These are phyloP conservation scores for Venustaconcha ellipsiformis DNA, from an alignment of 1,140 invertebrate genomes.

Conservation along the genomic window DNA sequence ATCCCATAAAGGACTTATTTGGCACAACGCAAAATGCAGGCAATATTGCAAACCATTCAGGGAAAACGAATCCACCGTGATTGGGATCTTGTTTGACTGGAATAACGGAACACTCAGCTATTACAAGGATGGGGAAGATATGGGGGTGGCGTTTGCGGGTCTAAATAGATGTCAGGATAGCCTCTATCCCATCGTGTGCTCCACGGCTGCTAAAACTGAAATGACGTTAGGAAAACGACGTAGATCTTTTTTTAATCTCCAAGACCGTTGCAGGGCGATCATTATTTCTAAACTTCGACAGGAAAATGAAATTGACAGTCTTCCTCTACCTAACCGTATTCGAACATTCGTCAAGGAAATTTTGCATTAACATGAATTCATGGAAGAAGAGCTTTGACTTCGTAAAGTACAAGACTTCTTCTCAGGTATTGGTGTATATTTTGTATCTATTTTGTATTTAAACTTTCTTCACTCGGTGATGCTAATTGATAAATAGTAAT, in stretches of 20 bases:
- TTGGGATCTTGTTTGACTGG: conserved; percentile 79
- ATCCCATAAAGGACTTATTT: conserved; percentile 80
- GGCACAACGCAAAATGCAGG: conserved; percentile 75
- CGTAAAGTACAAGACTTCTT: too few relatives aligned
- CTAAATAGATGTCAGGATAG: conserved; percentile 71
- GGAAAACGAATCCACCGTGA: conserved; percentile 77
- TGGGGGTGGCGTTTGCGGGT: conserved; percentile 74
- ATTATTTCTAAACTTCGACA: conserved; percentile 50
- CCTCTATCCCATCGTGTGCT: conserved; percentile 79
- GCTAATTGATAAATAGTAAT: too few relatives aligned
- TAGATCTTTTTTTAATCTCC: conserved; percentile 77
- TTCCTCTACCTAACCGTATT: conserved; percentile 63
- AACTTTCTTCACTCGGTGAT: too few relatives aligned
- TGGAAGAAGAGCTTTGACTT: too few relatives aligned
- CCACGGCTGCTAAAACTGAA: conserved; percentile 82
- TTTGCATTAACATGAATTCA: neutral
- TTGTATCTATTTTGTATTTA: too few relatives aligned
- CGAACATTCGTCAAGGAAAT: conserved; percentile 56
- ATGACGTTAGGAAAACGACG: conserved; percentile 75
- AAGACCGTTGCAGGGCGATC: conserved; percentile 72
- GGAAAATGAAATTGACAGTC: conserved; percentile 48
- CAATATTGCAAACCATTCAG: conserved; percentile 78
- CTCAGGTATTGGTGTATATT: too few relatives aligned
- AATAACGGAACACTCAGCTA: conserved; percentile 79
- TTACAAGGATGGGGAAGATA: conserved; percentile 78